A percentile compares a stretch with the other conserved stretches of the same genome.
Conservation (phyloP, 2,888 invertebrate genomes). For the Hydrotaea cyrtoneurina region DNA sequence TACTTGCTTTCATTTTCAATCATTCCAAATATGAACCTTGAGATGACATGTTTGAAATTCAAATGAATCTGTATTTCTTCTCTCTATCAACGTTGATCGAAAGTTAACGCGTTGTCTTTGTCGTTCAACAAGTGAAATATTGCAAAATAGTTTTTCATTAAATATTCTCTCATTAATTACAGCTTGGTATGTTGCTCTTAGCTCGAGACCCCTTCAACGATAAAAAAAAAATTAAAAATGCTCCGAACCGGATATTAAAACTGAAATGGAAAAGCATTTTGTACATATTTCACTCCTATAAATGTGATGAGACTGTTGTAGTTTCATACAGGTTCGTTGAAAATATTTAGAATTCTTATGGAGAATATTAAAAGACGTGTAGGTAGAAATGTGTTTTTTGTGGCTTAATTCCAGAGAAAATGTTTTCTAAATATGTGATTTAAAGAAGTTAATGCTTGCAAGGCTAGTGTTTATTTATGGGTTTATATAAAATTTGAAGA, state of each 20-base stretch:
- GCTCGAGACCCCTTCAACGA: neutral
- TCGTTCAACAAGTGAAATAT: neutral
- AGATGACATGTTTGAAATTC: neutral
- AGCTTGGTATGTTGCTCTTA: neutral
- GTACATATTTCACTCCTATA: neutral
- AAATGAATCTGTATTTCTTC: neutral
- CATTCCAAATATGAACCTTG: neutral
- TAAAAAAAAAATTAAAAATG: neutral
- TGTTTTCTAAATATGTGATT: too few relatives aligned
- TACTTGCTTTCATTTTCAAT: neutral
- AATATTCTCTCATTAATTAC: conserved; percentile 8
- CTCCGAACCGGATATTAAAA: neutral
- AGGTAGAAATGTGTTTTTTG: too few relatives aligned
- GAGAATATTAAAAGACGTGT: too few relatives aligned
- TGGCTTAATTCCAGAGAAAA: too few relatives aligned
- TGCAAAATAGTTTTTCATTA: conserved; percentile 11
- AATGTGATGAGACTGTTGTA: too few relatives aligned
- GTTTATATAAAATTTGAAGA: too few relatives aligned
- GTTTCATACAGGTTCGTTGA: too few relatives aligned
- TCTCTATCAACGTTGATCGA: neutral
- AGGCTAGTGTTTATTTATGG: too few relatives aligned
- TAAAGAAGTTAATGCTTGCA: too few relatives aligned
- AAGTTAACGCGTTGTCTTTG: neutral
- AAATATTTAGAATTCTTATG: too few relatives aligned
- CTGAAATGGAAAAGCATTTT: neutral